These are phyloP conservation scores for Emydoidea blandingii DNA, from an alignment of 2,797 vertebrate species.

Conservation along the genomic window DNA sequence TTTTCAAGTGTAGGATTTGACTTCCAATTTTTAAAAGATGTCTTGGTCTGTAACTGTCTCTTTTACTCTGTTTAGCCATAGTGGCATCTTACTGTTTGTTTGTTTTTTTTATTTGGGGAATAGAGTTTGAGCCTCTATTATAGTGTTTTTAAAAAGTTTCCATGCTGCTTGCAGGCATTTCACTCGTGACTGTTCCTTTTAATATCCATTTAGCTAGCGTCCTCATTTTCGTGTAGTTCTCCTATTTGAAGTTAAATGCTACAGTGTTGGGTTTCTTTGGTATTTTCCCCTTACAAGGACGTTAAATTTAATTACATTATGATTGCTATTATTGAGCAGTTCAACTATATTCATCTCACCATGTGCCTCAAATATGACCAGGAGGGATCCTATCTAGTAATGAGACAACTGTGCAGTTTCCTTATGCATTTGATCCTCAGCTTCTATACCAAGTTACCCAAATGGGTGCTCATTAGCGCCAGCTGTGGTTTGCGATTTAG, in stretches of 20 bases:
- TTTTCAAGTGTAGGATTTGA: neutral
- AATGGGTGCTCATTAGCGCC: neutral
- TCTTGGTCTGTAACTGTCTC: neutral
- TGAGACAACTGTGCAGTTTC: neutral
- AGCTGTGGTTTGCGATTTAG: neutral
- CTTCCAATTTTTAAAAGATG: neutral
- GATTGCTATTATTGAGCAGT: neutral
- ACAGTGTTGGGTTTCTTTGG: neutral
- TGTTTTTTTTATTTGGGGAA: neutral
- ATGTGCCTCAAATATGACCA: neutral
- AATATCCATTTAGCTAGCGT: neutral
- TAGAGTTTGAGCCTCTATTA: neutral
- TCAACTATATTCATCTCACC: neutral
- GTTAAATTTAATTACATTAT: neutral
- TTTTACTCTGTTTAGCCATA: neutral
- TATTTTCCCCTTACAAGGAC: neutral
- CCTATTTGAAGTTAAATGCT: neutral
- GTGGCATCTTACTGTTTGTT: neutral
- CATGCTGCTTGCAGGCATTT: neutral
- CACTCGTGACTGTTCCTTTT: neutral
- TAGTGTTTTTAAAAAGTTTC: neutral
- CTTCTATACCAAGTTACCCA: neutral
- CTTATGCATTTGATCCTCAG: neutral
- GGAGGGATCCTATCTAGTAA: neutral
- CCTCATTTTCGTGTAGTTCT: neutral